A percentile compares a stretch with the other conserved stretches of the same genome.
phyloP scores from a whole-genome alignment of 2,797 vertebrate species.

The Parauchenoglanis punctatus region DNA sequence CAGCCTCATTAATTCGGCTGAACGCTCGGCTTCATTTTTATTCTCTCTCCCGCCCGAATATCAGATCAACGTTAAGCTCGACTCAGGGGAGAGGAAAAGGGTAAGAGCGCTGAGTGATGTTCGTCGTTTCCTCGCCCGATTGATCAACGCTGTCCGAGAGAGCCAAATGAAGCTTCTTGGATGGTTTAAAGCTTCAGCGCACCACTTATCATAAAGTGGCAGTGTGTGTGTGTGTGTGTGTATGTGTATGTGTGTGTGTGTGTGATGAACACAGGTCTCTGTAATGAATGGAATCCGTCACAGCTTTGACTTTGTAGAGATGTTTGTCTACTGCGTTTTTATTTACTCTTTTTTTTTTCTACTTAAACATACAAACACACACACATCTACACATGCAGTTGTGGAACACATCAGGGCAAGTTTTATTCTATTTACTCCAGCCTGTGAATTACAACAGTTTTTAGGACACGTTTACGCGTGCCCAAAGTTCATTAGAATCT shows the following conservation, averaged over 20 bases:
- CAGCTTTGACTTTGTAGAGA: slow-evolving; percentile 1
- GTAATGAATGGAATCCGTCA: background rate
- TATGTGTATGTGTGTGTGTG: background rate
- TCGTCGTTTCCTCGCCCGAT: slow-evolving; percentile 14
- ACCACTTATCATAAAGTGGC: slow-evolving; percentile 4
- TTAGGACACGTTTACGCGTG: slow-evolving; percentile 5
- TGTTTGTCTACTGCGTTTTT: background rate
- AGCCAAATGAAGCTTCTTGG: background rate
- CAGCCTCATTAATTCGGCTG: slow-evolving; percentile 49
- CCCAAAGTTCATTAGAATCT: slow-evolving; percentile 27
- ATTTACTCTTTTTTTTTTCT: no score
- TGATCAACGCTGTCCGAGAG: slow-evolving; percentile 9
- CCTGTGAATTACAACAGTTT: background rate
- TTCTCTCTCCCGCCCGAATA: slow-evolving; percentile 40
- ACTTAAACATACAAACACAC: background rate
- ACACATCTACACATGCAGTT: background rate
- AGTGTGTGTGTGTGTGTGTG: background rate
- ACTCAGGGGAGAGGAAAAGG: slow-evolving; percentile 33
- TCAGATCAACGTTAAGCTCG: slow-evolving; percentile 36
- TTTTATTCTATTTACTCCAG: background rate
- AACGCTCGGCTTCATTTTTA: slow-evolving; percentile 43
- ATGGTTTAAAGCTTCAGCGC: background rate
- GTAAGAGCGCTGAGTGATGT: slow-evolving; percentile 19
- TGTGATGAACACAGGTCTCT: background rate
- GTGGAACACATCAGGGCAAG: background rate